Evolutionary conservation across 2,797 vertebrate genomes (phyloP), one percentile per base, ranked within the genome.

Genomic region (Pelobates cultripes): DNA sequence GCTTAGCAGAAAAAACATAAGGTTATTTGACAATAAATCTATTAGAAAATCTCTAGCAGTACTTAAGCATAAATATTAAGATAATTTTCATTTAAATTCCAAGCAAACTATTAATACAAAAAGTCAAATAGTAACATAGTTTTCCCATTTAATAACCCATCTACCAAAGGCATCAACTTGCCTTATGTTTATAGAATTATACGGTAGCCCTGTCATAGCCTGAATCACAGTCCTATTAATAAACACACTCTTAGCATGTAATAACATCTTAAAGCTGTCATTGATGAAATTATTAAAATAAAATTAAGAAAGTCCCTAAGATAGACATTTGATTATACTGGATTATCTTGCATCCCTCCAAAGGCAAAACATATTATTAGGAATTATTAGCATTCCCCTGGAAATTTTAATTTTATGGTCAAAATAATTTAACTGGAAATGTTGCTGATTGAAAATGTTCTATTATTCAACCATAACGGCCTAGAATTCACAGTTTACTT

Each of bases 111-210:
- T 28, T 28, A 28, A 1, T 28, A 28, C 28, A 28, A 28, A 28
- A 28, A 28, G 28, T 92, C 90, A 91, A 88, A 91, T 92, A 90
- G 86, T 92, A 88, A 88, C 86, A 66, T 85, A 92, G 87, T 90
- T 87, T 88, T 85, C 78, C 88, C 84, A 89, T 85, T 89, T 91
- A 90, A 87, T 85, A 91, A 91, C 87, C 78, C 84, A 88, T 89
- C 89, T 90, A 55, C 85, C 86, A 88, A 87, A 87, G 82, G 90
- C 88, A 91, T 93, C 91, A 93, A 82, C 78, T 69, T 15, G 85
- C 86, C 81, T 90, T 87, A 84, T 85, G 86, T 87, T 85, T 88
- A 88, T 85, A 83, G 87, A 91, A 89, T 85, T 86, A 80, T 74
- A 73, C 87, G 86, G 85, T 84, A 89, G 83, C 70, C 89, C 87